Percentiles rank a stretch among this genome's conserved stretches.
phyloP scores from a whole-genome alignment of 2,113 vertebrate genomes.

The Grus americana region DNA sequence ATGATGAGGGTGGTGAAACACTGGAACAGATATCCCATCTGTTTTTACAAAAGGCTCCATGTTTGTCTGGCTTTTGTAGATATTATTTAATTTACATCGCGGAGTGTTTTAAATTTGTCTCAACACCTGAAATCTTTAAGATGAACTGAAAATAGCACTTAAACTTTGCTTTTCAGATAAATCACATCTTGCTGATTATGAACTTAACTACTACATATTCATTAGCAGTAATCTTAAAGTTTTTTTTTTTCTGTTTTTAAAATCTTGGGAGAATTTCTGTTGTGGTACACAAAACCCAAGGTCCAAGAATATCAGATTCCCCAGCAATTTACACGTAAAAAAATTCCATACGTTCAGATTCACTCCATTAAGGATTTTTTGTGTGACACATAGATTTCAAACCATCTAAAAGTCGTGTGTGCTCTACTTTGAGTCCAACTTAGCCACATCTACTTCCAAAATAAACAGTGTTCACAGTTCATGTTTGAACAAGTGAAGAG shows the following conservation, averaged over 20 bases:
- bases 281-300: neutral
- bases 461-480: neutral
- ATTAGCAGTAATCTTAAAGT: neutral
- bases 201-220: neutral
- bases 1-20: neutral
- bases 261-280: neutral
- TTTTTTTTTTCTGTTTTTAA: neutral
- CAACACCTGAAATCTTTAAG: neutral
- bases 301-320: neutral
- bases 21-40: neutral
- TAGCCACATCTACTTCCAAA: neutral
- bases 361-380: neutral
- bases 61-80: neutral
- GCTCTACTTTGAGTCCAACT: neutral
- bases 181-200: neutral
- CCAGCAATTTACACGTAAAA: neutral
- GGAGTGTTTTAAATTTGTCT: neutral
- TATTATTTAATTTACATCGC: rapidly evolving
- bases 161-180: neutral
- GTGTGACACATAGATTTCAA: neutral
- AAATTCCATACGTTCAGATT: neutral
- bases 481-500: neutral
- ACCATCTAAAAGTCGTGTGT: neutral
- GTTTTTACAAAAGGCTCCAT: neutral
- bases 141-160: neutral